These are phyloP conservation scores for Lepidotrigona ventralis DNA, from an alignment of 1,140 invertebrate genomes.

Conservation along the genomic window DNA sequence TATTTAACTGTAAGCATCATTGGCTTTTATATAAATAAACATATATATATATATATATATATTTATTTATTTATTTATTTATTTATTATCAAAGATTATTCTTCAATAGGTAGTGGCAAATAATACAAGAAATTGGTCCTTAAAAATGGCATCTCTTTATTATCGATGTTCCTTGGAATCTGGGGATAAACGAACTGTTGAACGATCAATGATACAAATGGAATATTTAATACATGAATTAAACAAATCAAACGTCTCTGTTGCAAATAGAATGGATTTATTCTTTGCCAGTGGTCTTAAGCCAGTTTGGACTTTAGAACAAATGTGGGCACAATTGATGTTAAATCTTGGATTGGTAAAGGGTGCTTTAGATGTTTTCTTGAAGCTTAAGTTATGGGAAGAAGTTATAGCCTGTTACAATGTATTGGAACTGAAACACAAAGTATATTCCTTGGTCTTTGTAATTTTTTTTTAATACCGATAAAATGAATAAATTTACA, in stretches of 20 bases:
- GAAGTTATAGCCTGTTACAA: conserved; percentile 96
- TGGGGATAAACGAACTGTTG: conserved; percentile 88
- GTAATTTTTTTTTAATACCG: conserved; percentile 2
- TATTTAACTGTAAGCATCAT: conserved; percentile 85
- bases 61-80: neutral
- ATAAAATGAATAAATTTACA: conserved; percentile 9
- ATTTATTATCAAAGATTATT: conserved; percentile 13
- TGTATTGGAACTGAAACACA: conserved; percentile 89
- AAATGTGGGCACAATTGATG: conserved; percentile 89
- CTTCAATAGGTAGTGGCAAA: conserved; percentile 70
- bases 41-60: too few species aligned
- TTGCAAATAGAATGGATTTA: conserved; percentile 78
- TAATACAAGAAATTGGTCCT: conserved; percentile 83
- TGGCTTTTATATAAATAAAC: neutral
- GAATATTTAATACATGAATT: conserved; percentile 87
- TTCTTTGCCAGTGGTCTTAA: conserved; percentile 85
- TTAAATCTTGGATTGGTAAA: conserved; percentile 91
- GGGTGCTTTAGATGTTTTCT: conserved; percentile 92
- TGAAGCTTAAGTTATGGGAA: conserved; percentile 93
- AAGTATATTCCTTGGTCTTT: conserved; percentile 79
- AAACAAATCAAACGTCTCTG: conserved; percentile 74
- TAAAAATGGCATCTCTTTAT: conserved; percentile 85
- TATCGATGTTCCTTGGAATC: conserved; percentile 89
- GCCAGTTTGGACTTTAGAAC: conserved; percentile 88
- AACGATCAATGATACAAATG: conserved; percentile 92